Evolutionary conservation across 2,113 vertebrate species (phyloP).

Genomic region (crab-eating macaque (Macaca fascicularis)): T2T-MFA8v1.1 NC_088375.1:6568501-6569000

Average conservation of each 20-base stretch:
- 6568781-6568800: neutral
- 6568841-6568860: neutral
- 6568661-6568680: neutral
- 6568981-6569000: neutral
- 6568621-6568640: neutral
- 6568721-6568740: neutral
- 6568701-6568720: too few species aligned
- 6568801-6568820: neutral
- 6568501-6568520: neutral
- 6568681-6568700: neutral
- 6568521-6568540: neutral
- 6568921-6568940: neutral
- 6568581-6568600: neutral
- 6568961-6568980: neutral
- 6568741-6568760: neutral
- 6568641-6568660: neutral
- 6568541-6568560: neutral
- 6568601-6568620: neutral
- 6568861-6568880: neutral
- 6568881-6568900: neutral
- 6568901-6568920: neutral
- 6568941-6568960: neutral
- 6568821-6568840: neutral
- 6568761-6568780: neutral
- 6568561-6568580: too few species aligned